Base-by-base conservation (phyloP, 1,140 invertebrate genomes). In the Dolichoris vasculosae region DNA sequence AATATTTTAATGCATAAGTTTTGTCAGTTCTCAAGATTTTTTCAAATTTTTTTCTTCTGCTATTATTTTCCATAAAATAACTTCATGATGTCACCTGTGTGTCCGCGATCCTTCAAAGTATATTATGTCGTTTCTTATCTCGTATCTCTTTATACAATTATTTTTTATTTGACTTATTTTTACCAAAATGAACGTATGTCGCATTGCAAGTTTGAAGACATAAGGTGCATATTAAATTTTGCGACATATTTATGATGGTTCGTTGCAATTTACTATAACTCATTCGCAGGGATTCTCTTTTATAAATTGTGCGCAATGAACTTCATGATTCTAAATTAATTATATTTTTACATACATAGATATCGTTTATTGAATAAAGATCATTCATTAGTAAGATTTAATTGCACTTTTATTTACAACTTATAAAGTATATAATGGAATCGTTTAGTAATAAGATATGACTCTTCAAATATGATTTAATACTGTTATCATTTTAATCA, bases 1-100 rank as follows among this genome's bases (percentile, higher is more conserved):
- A 82, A 82, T 82, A 82, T 73, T 75, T 64, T 82, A 82, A 82
- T 82, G 67, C 67, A 11, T 13, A 59, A 64, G 76, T 32, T 30
- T 38, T 8, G 35, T 17, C 17, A 11, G 51, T 46, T 23, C 23
- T 73, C 80, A 38, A 20, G 15, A 75, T n/a, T 6, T 83, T 51
- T 20, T 75, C 32, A 2, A 0, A 46, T 76, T n/a, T 43, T 59
- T 51, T 48, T 75, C 32, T 76, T 63, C 40, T 81, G 3, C 13
- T 17, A 15, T 4, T 13, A 2, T 23, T 30, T 4, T 26, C n/a
- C 3, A 40, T n/a, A 69, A 69, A 64, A 30, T 81, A 38, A 81
- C 78, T 69, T 40, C 59, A 26, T 15, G 13, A 48, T 35, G 35
- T 13, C 75, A 35, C 48, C 38, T 32, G 55, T n/a, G 38, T 30